phyloP scores from a whole-genome alignment of 2,113 vertebrate genomes.

The Cryptomyrus ogoouensis region DNA sequence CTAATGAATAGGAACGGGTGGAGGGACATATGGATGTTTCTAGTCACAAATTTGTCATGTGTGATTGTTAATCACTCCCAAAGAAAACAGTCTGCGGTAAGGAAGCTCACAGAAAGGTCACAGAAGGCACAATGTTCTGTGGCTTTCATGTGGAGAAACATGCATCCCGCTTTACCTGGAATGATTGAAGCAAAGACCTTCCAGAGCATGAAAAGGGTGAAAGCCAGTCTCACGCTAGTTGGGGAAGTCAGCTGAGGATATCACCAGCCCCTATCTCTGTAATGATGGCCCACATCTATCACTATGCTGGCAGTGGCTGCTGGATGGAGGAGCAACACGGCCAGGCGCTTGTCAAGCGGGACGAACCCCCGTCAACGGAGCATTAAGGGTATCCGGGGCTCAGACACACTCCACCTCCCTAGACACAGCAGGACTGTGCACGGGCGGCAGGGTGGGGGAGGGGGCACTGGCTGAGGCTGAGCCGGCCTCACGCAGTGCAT shows the following conservation, averaged over 20 bases:
- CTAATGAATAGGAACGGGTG: neutral
- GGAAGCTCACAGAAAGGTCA: neutral
- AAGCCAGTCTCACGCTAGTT: neutral
- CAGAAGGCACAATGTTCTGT: neutral
- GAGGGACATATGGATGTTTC: neutral
- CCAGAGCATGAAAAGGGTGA: neutral
- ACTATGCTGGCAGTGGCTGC: constrained; percentile 20
- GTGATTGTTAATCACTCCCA: neutral
- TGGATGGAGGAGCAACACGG: constrained; percentile 17
- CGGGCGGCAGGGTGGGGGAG: neutral
- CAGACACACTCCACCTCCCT: constrained; percentile 39
- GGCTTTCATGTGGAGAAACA: neutral
- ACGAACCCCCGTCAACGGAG: constrained; percentile 22
- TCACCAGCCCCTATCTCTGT: neutral
- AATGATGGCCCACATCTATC: constrained; percentile 33
- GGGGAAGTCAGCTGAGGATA: neutral
- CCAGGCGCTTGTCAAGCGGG: neutral
- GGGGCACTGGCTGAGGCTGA: constrained; percentile 15
- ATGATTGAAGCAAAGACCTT: neutral
- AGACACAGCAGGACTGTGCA: constrained; percentile 29
- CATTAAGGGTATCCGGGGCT: constrained; percentile 31
- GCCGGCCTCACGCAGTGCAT: neutral
- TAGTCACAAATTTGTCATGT: neutral
- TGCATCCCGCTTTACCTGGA: neutral
- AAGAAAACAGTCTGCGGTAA: neutral